These are phyloP conservation scores for Cyclopterus lumpus DNA, from an alignment of 2,797 vertebrate species.

Conservation along the genomic window DNA sequence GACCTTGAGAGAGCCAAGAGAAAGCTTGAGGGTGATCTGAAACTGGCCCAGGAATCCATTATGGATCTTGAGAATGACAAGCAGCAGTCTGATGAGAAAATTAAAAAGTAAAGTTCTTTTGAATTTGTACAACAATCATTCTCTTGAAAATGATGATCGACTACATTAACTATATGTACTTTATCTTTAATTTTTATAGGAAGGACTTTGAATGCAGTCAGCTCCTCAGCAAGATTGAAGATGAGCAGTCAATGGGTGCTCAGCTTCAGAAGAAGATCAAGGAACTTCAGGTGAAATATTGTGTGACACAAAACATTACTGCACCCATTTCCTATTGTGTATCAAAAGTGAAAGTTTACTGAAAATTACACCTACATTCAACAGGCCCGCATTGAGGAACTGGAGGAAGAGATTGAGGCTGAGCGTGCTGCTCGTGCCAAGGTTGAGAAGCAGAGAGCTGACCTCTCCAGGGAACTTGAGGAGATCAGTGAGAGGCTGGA, in stretches of 20 bases:
- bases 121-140: not conserved
- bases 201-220: constrained; percentile 91
- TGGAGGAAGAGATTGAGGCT: constrained; percentile 90
- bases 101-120: not conserved
- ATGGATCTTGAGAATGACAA: constrained; percentile 89
- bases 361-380: not conserved
- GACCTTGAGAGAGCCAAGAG: constrained; percentile 90
- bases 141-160: not conserved
- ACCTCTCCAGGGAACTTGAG: constrained; percentile 88
- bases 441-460: constrained; percentile 86
- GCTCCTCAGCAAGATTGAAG: constrained; percentile 70
- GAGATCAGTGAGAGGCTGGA: constrained; percentile 90
- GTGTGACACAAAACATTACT: not conserved
- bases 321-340: not conserved
- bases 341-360: not conserved
- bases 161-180: not conserved
- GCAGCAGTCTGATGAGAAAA: constrained; percentile 42
- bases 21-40: constrained; percentile 90
- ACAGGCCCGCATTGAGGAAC: constrained; percentile 88
- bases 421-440: constrained; percentile 83
- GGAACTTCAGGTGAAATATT: constrained; percentile 44
- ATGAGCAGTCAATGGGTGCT: constrained; percentile 66
- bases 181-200: constrained; percentile 62
- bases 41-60: constrained; percentile 87
- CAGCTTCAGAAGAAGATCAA: constrained; percentile 93